Evolutionary conservation across 2,797 vertebrate species (phyloP), one percentile per base, ranked within the genome.

Genomic region (Melopsittacus undulatus): DNA sequence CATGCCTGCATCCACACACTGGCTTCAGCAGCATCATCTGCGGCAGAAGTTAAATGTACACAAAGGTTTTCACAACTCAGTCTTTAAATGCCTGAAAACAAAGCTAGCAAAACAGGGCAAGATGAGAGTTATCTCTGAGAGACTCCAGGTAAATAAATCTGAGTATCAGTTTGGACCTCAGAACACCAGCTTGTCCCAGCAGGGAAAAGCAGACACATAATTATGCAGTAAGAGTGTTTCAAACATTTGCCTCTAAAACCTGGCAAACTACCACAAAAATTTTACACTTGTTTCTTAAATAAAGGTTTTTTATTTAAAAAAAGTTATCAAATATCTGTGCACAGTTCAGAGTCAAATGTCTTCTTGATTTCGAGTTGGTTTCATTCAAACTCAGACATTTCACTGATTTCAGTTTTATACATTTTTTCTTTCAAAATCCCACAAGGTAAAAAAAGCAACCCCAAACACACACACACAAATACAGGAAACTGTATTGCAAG

Each of bases 251-350:
- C 56, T 88, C 34, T 51, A 69, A 87, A 76, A 83, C 8, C 29
- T 24, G 51, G 40, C 43, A 74, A 90, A 54, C 7, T 8, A n/a
- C 2, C 13, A 67, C 23, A 54, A 51, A 83, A 26, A 16, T 12
- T 10, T 49, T 63, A 74, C 34, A 81, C 14, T 24, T 29, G 49
- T 43, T 69, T 63, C 45, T 83, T 23, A 56, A 69, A 77, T 87
- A 90, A 95, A 96, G 40, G 29, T 14, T 85, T 66, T 90, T 62
- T 54, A 91, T 82, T 81, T 78, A 42, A 42, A 42, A 94, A 92
- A 79, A 27, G 10, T 16, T 42, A 62, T 61, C 61, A 92, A 87
- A 70, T 48, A 83, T 43, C 42, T 73, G 32, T 88, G 79, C 43
- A 89, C 83, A 94, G 82, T 75, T 75, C 79, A 92, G 75, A 91